Evolutionary conservation across 2,888 invertebrate genomes (phyloP).

Genomic region (Penaeus monodon): DNA sequence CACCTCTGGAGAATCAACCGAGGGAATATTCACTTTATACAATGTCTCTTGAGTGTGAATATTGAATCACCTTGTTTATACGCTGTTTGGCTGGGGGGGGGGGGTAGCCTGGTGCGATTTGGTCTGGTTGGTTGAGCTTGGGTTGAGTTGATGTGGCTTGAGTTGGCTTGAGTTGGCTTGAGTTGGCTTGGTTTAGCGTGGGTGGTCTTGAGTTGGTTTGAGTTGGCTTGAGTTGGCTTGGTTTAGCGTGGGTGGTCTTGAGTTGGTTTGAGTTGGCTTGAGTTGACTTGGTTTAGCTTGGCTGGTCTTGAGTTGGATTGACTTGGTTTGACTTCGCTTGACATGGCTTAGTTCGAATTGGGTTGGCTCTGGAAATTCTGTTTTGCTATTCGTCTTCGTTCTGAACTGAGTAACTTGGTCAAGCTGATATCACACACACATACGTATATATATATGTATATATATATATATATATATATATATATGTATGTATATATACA

Average conservation of each 20-base stretch:
- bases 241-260: neutral
- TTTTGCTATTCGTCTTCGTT: too few relatives aligned
- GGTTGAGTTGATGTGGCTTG: neutral
- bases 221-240: neutral
- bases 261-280: neutral
- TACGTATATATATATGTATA: too few relatives aligned
- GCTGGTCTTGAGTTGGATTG: neutral
- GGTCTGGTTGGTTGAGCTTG: neutral
- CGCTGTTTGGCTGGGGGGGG: neutral
- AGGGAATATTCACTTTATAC: too few relatives aligned
- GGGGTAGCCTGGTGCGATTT: neutral
- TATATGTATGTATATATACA: too few relatives aligned
- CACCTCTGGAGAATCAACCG: too few relatives aligned
- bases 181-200: neutral
- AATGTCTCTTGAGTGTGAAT: too few relatives aligned
- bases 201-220: neutral
- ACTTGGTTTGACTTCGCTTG: neutral
- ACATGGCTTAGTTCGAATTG: slow-evolving; percentile 11
- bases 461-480: too few relatives aligned
- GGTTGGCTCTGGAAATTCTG: slow-evolving; percentile 5
- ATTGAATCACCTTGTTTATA: neutral
- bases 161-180: neutral
- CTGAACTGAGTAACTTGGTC: too few relatives aligned
- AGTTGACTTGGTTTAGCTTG: neutral
- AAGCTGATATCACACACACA: too few relatives aligned